Evolutionary conservation across 2,888 invertebrate genomes (phyloP).

Genomic region (Folsomia candida): DNA sequence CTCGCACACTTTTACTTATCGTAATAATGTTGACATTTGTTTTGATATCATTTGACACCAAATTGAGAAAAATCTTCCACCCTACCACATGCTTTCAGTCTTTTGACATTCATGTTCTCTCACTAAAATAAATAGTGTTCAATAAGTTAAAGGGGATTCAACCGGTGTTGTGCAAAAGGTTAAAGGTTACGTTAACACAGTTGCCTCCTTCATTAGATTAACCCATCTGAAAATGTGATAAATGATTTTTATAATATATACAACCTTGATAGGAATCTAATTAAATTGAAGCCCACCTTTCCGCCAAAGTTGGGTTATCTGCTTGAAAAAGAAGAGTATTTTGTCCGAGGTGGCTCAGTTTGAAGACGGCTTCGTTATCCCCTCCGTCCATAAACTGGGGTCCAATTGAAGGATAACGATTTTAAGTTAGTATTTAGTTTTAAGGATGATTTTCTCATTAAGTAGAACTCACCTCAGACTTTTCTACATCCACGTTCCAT

Average conservation of each 20-base stretch:
- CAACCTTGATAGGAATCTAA: constrained; percentile 11
- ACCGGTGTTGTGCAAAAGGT: neutral
- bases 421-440: too few species aligned
- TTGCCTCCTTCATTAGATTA: constrained; percentile 48
- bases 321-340: constrained; percentile 57
- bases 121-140: too few species aligned
- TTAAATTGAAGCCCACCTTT: constrained; percentile 52
- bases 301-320: constrained; percentile 54
- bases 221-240: constrained; percentile 46
- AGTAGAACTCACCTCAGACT: constrained; percentile 27
- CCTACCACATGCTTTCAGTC: too few species aligned
- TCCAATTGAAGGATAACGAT: too few species aligned
- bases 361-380: constrained; percentile 56
- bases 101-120: too few species aligned
- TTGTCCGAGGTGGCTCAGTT: constrained; percentile 57
- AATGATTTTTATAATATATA: neutral
- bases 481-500: constrained; percentile 54
- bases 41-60: too few species aligned
- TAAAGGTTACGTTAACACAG: constrained; percentile 37
- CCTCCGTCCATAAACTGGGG: constrained; percentile 55
- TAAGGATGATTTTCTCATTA: too few species aligned
- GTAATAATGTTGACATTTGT: too few species aligned
- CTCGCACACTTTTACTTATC: too few species aligned
- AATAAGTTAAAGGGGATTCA: too few species aligned
- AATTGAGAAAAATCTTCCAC: too few species aligned